These are phyloP conservation scores for Phocides pigmalion DNA, from an alignment of 1,140 invertebrate species.

Conservation along the genomic window DNA sequence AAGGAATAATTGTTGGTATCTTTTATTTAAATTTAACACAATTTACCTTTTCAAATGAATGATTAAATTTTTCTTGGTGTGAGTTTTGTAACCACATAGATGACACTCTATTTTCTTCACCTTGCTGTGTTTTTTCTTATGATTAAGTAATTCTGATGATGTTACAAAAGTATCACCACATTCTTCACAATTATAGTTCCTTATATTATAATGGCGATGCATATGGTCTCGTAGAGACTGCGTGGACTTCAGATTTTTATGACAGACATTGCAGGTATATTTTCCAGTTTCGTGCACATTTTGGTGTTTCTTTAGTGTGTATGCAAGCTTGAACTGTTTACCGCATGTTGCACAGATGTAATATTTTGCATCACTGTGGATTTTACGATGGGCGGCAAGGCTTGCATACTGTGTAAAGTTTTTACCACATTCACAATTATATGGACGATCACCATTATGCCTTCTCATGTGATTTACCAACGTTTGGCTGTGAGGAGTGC, in stretches of 20 bases:
- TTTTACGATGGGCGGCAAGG: conserved; percentile 78
- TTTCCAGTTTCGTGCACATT: conserved; percentile 68
- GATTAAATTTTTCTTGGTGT: conserved; percentile 78
- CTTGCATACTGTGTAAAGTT: conserved; percentile 84
- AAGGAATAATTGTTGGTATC: too few relatives aligned
- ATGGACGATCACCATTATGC: conserved; percentile 84
- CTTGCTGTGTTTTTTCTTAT: conserved; percentile 67
- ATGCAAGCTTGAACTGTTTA: conserved; percentile 85
- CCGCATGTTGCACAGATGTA: conserved; percentile 86
- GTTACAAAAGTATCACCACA: conserved; percentile 80
- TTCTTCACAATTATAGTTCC: conserved; percentile 79
- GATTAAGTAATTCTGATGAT: conserved; percentile 73
- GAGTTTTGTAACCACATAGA: conserved; percentile 78
- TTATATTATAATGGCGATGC: conserved; percentile 76
- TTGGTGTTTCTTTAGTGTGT: conserved; percentile 72
- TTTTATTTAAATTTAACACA: not conserved
- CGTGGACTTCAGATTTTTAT: conserved; percentile 71
- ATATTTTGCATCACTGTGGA: conserved; percentile 75
- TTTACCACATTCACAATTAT: conserved; percentile 85
- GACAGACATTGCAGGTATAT: conserved; percentile 64
- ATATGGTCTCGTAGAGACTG: conserved; percentile 72
- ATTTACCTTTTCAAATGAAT: conserved; percentile 74
- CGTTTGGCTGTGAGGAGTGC: conserved; percentile 77
- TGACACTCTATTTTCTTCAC: conserved; percentile 74
- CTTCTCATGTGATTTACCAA: conserved; percentile 78